These are phyloP conservation scores for Brachionus angularis DNA, from an alignment of 1,140 invertebrate genomes.

Conservation along the genomic window DNA sequence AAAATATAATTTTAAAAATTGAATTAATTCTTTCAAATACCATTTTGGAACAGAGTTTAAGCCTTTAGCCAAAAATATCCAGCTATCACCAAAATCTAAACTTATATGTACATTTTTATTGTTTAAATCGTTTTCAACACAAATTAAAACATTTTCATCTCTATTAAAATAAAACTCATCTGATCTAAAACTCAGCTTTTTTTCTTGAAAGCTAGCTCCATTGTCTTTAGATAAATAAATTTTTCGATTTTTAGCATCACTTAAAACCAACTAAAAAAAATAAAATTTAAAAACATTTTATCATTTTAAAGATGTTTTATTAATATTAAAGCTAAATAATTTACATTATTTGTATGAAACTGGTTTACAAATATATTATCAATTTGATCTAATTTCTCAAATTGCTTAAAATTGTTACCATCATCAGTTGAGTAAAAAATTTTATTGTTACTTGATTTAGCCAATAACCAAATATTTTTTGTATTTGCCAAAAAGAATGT, in stretches of 20 bases:
- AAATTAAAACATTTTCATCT: background rate
- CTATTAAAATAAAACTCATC: background rate
- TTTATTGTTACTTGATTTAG: background rate
- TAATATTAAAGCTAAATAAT: background rate
- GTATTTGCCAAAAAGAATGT: background rate
- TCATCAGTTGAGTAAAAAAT: background rate
- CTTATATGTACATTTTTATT: background rate
- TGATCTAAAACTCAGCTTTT: background rate
- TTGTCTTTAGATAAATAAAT: slow-evolving; percentile 21
- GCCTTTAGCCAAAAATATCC: background rate
- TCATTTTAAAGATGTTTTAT: too few relatives aligned
- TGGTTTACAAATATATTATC: background rate
- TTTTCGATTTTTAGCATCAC: background rate
- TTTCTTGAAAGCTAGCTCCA: slow-evolving; percentile 11
- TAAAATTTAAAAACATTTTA: too few relatives aligned
- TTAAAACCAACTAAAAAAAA: too few relatives aligned
- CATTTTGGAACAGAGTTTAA: background rate
- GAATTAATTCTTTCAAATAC: background rate
- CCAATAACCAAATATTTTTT: background rate
- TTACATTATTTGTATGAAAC: background rate
- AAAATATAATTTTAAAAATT: background rate
- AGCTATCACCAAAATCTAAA: background rate
- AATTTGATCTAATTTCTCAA: background rate
- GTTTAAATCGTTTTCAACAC: background rate
- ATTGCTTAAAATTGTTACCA: background rate